Evolutionary conservation across 2,888 invertebrate species (phyloP).

Genomic region (Corbicula japonica): DNA sequence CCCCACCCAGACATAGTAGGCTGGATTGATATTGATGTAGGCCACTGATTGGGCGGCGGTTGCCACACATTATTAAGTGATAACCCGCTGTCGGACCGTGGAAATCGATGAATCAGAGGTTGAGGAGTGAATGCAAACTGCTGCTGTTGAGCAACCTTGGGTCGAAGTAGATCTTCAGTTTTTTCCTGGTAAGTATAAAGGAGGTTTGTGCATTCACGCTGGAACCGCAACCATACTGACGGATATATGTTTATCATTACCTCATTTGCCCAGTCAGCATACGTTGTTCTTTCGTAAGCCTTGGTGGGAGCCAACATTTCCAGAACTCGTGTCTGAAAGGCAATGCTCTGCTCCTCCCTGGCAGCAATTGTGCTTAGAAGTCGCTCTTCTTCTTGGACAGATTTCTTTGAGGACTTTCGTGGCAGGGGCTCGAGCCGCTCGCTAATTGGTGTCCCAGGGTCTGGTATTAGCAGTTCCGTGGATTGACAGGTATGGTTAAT

Average conservation of each 20-base stretch:
- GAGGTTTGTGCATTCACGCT: slow-evolving; percentile 39
- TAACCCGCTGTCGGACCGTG: slow-evolving; percentile 10
- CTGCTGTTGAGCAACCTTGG: slow-evolving; percentile 7
- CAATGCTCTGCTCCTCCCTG: slow-evolving; percentile 42
- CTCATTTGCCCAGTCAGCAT: slow-evolving; percentile 45
- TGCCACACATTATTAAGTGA: slow-evolving; percentile 25
- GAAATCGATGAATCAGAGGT: slow-evolving; percentile 4
- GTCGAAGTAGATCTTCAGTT: slow-evolving; percentile 27
- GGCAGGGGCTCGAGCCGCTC: slow-evolving; percentile 42
- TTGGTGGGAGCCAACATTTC: slow-evolving; percentile 49
- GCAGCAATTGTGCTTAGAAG: slow-evolving; percentile 39
- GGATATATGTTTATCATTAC: slow-evolving; percentile 44
- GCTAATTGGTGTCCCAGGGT: slow-evolving; percentile 27
- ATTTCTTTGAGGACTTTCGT: slow-evolving; percentile 23
- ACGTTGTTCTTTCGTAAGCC: slow-evolving; percentile 39
- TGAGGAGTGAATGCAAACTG: slow-evolving; percentile 5
- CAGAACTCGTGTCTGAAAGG: slow-evolving; percentile 42
- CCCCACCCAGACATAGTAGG: slow-evolving; percentile 24
- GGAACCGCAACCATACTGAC: slow-evolving; percentile 47
- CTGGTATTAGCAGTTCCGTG: slow-evolving; percentile 18
- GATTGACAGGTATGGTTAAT: slow-evolving; percentile 12
- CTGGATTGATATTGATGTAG: slow-evolving; percentile 26
- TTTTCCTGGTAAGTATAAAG: slow-evolving; percentile 47
- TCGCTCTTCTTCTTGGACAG: slow-evolving; percentile 38
- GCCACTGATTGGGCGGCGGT: slow-evolving; percentile 39